A percentile compares a stretch with the other conserved stretches of the same genome.
Conservation (phyloP, 64 coral and sea anemone species). For the Stichodactyla mertensii region DNA sequence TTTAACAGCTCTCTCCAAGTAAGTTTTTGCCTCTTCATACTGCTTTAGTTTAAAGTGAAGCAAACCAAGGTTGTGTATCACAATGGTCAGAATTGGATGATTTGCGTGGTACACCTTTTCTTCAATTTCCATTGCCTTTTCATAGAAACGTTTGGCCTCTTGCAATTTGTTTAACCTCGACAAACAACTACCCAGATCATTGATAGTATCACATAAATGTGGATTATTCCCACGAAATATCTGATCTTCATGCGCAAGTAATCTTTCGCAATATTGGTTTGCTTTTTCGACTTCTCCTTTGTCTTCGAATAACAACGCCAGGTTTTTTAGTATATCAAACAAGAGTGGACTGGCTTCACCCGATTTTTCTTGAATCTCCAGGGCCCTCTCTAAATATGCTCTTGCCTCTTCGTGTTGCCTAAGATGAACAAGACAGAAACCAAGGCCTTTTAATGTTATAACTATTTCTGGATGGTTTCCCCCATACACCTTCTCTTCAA, state of each 20-base stretch:
- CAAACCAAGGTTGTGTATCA: not conserved
- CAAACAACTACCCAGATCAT: not conserved
- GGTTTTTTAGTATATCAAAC: not conserved
- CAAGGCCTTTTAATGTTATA: not conserved
- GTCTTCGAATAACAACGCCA: not conserved
- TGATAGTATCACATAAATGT: not conserved
- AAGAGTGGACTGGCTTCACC: not conserved
- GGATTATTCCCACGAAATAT: not conserved
- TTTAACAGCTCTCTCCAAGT: not conserved
- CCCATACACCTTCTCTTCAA: not conserved
- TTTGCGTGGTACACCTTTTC: not conserved
- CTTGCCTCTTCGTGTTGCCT: not conserved
- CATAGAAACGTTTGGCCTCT: not conserved
- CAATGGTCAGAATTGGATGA: not conserved
- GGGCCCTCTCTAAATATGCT: not conserved
- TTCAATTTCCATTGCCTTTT: not conserved
- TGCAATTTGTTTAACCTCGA: not conserved
- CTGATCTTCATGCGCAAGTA: not conserved
- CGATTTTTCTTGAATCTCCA: not conserved
- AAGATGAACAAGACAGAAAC: not conserved
- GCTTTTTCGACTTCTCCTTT: slow-evolving; percentile 12
- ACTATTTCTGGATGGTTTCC: not conserved
- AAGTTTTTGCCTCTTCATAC: not conserved
- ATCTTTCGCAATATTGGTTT: slow-evolving; percentile 18
- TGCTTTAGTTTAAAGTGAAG: not conserved